A percentile compares a stretch with the other conserved stretches of the same genome.
Evolutionary conservation across 1,140 invertebrate species (phyloP).

Genomic region (Heliconius nattereri): DNA sequence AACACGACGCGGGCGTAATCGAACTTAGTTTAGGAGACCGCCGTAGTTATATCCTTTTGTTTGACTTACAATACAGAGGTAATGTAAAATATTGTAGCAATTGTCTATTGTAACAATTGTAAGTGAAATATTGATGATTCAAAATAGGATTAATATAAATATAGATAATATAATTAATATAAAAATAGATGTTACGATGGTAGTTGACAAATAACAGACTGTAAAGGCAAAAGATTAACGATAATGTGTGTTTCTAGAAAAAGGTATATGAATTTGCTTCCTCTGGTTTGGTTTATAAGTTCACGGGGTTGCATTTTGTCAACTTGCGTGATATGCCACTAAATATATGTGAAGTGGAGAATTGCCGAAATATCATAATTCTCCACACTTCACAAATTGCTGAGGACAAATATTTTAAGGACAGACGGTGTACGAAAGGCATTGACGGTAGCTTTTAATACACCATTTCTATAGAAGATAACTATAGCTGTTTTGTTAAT

Average conservation of each 20-base stretch:
- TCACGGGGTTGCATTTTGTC: background rate
- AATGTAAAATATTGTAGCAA: background rate
- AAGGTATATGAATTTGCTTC: background rate
- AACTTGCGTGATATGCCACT: background rate
- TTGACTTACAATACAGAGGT: slow-evolving; percentile 35
- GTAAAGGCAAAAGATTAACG: too few relatives aligned
- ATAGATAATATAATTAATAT: background rate
- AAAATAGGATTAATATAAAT: background rate
- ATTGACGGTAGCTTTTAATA: too few relatives aligned
- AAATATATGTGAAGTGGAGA: background rate
- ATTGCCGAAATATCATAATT: background rate
- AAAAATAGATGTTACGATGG: background rate
- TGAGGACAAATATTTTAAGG: too few relatives aligned
- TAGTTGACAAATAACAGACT: too few relatives aligned
- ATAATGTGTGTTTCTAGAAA: background rate
- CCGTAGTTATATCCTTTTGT: slow-evolving; percentile 45
- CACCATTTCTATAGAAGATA: too few relatives aligned
- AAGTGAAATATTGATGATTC: background rate
- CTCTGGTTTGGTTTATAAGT: background rate
- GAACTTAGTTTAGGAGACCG: slow-evolving; percentile 58
- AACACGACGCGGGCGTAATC: slow-evolving; percentile 62
- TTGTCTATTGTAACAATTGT: background rate
- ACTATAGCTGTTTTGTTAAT: too few relatives aligned
- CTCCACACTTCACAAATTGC: background rate
- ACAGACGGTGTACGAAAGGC: too few relatives aligned